Conservation (phyloP, 2,113 vertebrate species). For the Antechinus flavipes region DNA sequence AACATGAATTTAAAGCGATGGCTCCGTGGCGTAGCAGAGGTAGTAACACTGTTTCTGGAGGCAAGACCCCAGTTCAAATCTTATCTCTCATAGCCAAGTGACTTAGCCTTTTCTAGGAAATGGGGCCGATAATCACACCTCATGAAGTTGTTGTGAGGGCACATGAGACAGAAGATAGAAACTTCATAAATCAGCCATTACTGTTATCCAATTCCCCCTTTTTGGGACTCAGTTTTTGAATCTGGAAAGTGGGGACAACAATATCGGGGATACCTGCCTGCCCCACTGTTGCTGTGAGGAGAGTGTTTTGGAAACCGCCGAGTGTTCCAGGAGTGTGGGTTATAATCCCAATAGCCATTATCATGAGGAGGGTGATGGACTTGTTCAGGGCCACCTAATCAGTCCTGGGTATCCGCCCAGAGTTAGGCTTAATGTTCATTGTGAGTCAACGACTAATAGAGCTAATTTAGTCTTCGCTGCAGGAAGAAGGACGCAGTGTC, state of each 20-base stretch:
- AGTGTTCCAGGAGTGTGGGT: background rate
- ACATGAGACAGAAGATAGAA: background rate
- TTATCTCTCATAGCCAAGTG: background rate
- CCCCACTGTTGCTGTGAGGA: background rate
- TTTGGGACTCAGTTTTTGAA: background rate
- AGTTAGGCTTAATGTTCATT: background rate
- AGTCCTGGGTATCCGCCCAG: background rate
- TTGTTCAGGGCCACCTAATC: background rate
- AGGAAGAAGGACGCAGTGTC: background rate
- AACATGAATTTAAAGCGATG: background rate
- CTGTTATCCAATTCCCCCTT: background rate
- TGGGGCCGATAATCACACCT: background rate
- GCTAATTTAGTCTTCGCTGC: background rate
- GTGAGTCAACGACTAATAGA: background rate
- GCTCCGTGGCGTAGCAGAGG: background rate
- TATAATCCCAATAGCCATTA: background rate
- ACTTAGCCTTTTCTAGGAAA: background rate
- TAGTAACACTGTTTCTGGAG: background rate
- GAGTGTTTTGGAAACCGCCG: background rate
- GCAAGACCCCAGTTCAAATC: background rate
- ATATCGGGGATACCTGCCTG: background rate
- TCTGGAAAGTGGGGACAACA: background rate
- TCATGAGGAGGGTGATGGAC: background rate
- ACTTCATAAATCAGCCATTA: background rate
- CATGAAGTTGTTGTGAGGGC: background rate